Evolutionary conservation across 2,113 vertebrate genomes (phyloP).

Genomic region (Hylia prasina): DNA sequence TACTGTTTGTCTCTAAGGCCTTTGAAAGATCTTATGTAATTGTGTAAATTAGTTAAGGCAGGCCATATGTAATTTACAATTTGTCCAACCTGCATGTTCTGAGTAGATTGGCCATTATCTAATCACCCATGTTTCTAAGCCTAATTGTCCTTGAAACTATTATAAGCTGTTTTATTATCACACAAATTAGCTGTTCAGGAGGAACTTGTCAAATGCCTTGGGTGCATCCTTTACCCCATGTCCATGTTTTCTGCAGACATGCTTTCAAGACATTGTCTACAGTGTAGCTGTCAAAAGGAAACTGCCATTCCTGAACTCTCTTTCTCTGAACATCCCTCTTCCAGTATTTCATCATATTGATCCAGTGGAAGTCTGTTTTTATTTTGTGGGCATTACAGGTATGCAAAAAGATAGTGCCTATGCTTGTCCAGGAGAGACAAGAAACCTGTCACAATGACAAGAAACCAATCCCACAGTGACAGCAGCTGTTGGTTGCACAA

Average conservation of each 20-base stretch:
- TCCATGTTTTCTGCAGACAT: background rate
- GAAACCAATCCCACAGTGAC: background rate
- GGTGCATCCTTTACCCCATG: background rate
- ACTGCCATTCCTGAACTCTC: background rate
- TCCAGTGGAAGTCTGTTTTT: background rate
- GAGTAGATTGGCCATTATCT: conserved; percentile 6
- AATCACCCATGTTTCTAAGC: conserved; percentile 11
- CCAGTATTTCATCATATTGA: background rate
- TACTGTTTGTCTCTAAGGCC: background rate
- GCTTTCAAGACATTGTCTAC: background rate
- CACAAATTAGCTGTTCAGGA: background rate
- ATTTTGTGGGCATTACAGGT: background rate
- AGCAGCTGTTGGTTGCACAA: background rate
- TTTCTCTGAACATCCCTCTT: background rate
- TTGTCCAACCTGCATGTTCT: background rate
- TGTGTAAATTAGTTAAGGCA: background rate
- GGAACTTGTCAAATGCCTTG: background rate
- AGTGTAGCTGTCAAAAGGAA: background rate
- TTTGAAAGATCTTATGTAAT: background rate
- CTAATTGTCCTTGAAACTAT: conserved; percentile 32
- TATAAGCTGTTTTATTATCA: background rate
- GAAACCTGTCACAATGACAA: background rate
- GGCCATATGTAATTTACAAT: background rate
- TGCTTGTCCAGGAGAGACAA: background rate
- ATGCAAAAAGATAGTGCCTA: background rate